Percentiles rank a stretch among this genome's conserved stretches.
These are phyloP conservation scores for Baryphthengus martii DNA, from an alignment of 2,113 vertebrate genomes.

Conservation along the genomic window DNA sequence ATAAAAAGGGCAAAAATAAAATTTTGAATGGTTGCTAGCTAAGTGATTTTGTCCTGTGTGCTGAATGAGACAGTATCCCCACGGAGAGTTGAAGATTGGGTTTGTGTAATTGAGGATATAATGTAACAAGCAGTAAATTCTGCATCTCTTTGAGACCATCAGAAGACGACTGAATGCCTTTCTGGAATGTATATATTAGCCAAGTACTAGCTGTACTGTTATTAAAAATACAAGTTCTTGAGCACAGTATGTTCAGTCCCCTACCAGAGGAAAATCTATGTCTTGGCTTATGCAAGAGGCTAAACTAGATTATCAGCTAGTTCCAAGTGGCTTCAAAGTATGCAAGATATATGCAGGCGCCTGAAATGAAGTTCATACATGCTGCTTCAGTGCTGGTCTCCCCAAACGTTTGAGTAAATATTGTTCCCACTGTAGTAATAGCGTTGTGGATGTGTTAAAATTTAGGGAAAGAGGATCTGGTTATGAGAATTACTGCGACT, in stretches of 20 bases:
- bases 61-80: not conserved
- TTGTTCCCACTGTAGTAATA: not conserved
- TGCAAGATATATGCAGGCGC: not conserved
- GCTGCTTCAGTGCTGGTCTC: not conserved
- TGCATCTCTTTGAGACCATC: not conserved
- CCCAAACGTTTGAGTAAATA: not conserved
- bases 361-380: not conserved
- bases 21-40: constrained; percentile 1
- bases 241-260: not conserved
- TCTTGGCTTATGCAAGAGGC: not conserved
- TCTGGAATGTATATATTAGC: not conserved
- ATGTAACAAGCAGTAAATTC: not conserved
- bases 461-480: not conserved
- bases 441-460: not conserved
- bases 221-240: constrained; percentile 20
- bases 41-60: not conserved
- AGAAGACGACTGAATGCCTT: not conserved
- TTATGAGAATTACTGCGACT: not conserved
- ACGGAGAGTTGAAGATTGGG: not conserved
- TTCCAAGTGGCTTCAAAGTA: not conserved
- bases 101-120: not conserved
- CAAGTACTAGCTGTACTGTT: not conserved
- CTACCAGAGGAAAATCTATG: not conserved
- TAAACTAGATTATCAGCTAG: not conserved
- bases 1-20: constrained; percentile 37